These are phyloP conservation scores for Chaunax sp. DNA, from an alignment of 2,797 vertebrate species.

Conservation along the genomic window DNA sequence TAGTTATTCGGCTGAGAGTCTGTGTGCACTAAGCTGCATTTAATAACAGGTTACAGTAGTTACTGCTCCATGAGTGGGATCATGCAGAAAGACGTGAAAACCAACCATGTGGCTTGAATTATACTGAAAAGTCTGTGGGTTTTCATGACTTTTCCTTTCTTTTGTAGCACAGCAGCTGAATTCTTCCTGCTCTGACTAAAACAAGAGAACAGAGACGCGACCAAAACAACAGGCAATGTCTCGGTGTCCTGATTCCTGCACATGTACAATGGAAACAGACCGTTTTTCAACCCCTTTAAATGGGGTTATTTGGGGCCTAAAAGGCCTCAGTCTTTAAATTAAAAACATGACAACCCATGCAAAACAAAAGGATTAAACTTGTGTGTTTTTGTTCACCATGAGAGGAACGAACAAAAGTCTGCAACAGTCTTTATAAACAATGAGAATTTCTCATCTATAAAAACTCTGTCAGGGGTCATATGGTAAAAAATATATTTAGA, in stretches of 20 bases:
- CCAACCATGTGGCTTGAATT: slow-evolving; percentile 53
- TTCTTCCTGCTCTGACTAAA: slow-evolving; percentile 26
- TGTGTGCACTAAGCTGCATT: slow-evolving; percentile 3
- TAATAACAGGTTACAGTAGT: slow-evolving; percentile 19
- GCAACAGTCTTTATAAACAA: no score
- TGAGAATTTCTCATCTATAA: no score
- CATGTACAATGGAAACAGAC: no score
- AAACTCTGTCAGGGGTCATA: no score
- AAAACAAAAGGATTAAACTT: no score
- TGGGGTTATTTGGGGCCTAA: no score
- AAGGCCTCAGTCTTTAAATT: no score
- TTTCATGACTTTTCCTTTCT: slow-evolving; percentile 16
- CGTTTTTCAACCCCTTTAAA: no score
- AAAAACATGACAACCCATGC: no score
- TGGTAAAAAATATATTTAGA: no score
- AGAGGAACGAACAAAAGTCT: no score
- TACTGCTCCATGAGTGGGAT: background rate
- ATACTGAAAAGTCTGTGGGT: background rate
- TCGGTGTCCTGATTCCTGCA: background rate
- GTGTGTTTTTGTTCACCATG: background rate
- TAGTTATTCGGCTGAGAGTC: background rate
- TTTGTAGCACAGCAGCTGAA: slow-evolving; percentile 41
- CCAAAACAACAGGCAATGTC: background rate
- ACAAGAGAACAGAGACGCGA: slow-evolving; percentile 11
- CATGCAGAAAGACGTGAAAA: slow-evolving; percentile 25